Evolutionary conservation across 2,113 vertebrate species (phyloP).

Genomic region (Xenotilapia leptura): DNA sequence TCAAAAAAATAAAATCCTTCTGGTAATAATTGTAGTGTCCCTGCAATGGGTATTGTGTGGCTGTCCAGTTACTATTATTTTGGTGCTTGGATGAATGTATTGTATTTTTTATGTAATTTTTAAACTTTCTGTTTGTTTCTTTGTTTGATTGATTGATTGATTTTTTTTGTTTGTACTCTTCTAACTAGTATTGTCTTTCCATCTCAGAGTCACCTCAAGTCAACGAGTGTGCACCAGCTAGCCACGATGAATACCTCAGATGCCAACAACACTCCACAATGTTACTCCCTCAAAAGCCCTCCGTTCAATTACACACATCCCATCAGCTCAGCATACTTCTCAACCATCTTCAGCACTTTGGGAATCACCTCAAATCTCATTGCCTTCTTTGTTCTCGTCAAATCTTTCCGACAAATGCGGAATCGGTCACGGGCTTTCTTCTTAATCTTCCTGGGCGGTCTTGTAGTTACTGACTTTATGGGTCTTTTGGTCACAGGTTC

Average conservation of each 20-base stretch:
- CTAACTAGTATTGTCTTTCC: background rate
- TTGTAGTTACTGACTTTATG: constrained; percentile 90
- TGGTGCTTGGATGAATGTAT: background rate
- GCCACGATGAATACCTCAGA: constrained; percentile 26
- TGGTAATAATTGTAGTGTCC: background rate
- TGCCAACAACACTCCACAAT: constrained; percentile 38
- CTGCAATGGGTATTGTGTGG: background rate
- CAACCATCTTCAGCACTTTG: constrained; percentile 71
- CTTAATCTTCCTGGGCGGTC: constrained; percentile 83
- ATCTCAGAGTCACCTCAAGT: background rate
- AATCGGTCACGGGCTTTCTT: constrained; percentile 81
- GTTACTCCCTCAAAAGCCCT: constrained; percentile 63
- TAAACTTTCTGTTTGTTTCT: background rate
- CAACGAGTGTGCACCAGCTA: background rate
- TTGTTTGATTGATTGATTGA: background rate
- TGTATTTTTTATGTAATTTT: background rate
- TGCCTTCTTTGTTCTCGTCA: constrained; percentile 79
- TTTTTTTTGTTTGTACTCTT: background rate
- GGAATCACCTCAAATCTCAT: constrained; percentile 90
- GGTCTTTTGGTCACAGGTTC: constrained; percentile 84
- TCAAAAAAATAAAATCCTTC: background rate
- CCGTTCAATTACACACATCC: constrained; percentile 18
- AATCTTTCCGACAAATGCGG: constrained; percentile 68
- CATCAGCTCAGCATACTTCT: constrained; percentile 76
- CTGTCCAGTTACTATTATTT: background rate